phyloP scores from a whole-genome alignment of 1,140 invertebrate species.

The Pseudoatta argentina region DNA sequence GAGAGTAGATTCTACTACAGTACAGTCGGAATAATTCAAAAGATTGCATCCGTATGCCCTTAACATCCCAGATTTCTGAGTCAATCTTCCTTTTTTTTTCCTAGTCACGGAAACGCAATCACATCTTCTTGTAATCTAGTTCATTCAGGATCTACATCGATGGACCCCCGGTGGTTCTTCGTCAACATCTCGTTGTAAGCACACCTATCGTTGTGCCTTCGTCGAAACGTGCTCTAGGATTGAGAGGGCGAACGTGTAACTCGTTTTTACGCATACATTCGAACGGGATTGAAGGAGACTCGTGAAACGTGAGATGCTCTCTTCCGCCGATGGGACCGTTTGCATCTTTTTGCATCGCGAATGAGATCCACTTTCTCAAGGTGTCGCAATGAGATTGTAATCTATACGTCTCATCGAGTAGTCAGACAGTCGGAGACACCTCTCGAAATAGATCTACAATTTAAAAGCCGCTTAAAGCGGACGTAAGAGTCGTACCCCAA shows the following conservation, averaged over 20 bases:
- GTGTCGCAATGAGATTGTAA: conserved; percentile 62
- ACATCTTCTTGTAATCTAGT: conserved; percentile 55
- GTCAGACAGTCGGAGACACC: conserved; percentile 55
- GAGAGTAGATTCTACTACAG: not conserved
- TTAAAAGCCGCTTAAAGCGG: conserved; percentile 60
- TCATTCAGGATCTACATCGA: conserved; percentile 50
- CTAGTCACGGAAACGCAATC: conserved; percentile 33
- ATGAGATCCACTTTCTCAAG: conserved; percentile 59
- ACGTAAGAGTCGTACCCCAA: conserved; percentile 42
- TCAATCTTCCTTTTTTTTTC: not conserved
- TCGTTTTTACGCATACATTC: conserved; percentile 40
- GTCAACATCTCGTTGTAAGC: conserved; percentile 26
- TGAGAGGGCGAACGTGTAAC: conserved; percentile 39
- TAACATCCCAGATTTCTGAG: conserved; percentile 43
- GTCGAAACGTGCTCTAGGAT: conserved; percentile 3
- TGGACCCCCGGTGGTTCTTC: conserved; percentile 23
- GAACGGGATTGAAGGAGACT: conserved; percentile 47
- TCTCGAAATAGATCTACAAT: conserved; percentile 63
- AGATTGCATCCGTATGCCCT: conserved; percentile 27
- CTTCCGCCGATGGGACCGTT: conserved; percentile 55
- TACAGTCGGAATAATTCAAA: conserved; percentile 52
- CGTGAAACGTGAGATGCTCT: conserved; percentile 58
- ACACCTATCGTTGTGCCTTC: conserved; percentile 20
- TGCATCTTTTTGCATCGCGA: conserved; percentile 63
- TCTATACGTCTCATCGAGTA: conserved; percentile 58